Conservation (phyloP, 2,888 invertebrate genomes). For the Neocrepidodera transversa region DNA sequence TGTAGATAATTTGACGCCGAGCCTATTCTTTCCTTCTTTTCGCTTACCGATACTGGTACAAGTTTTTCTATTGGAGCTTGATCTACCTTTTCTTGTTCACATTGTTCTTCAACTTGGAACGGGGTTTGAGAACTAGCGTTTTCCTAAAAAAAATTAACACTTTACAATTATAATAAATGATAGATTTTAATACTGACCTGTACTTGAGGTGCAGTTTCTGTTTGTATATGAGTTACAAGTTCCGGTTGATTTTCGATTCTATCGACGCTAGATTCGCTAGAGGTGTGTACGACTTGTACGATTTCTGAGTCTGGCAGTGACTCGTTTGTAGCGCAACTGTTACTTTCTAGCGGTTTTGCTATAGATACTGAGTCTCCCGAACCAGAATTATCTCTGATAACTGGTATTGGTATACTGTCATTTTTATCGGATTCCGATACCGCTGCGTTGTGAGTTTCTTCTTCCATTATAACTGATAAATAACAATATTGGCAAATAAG, state of each 20-base stretch:
- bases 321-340: neutral
- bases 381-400: conserved; percentile 1
- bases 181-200: neutral
- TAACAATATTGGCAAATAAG: no score
- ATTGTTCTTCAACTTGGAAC: neutral
- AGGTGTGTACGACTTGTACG: neutral
- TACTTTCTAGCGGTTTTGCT: no score
- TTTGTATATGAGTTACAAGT: neutral
- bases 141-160: conserved; percentile 2
- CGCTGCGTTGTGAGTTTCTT: neutral
- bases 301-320: neutral
- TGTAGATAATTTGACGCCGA: conserved; percentile 12
- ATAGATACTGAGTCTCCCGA: neutral
- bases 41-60: neutral
- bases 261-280: neutral
- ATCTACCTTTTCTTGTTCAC: neutral
- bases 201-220: neutral
- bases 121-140: neutral
- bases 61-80: neutral
- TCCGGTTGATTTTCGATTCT: neutral
- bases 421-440: neutral
- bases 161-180: no score
- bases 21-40: conserved; percentile 17
- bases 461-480: conserved; percentile 5
- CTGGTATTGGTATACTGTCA: neutral